These are phyloP conservation scores for Ecdyonurus torrentis DNA, from an alignment of 2,888 invertebrate genomes.

Conservation along the genomic window DNA sequence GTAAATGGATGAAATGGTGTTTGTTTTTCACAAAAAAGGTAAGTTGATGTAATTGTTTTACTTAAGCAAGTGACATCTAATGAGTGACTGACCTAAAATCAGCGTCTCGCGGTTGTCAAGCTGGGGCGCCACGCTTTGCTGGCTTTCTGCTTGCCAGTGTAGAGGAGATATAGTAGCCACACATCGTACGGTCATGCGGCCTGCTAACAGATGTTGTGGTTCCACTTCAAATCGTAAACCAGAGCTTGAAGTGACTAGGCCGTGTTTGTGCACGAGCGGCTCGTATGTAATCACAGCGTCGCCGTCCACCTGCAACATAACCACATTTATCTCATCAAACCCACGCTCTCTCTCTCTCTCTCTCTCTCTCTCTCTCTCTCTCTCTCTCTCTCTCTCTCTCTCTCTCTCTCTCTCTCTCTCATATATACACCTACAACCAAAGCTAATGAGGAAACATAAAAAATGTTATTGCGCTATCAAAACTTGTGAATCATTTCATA, in stretches of 20 bases:
- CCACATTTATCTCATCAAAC: too few relatives aligned
- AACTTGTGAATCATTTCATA: too few relatives aligned
- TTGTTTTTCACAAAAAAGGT: too few relatives aligned
- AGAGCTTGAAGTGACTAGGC: constrained; percentile 5
- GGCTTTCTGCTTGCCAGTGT: constrained; percentile 4
- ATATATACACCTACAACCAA: neutral
- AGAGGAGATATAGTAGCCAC: constrained; percentile 11
- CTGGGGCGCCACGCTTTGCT: constrained; percentile 6
- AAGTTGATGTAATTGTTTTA: too few relatives aligned
- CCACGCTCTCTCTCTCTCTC: neutral
- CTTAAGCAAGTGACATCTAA: too few relatives aligned
- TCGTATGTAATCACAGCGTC: neutral
- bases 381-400: neutral
- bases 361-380: neutral
- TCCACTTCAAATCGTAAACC: constrained; percentile 8
- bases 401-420: neutral
- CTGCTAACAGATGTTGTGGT: constrained; percentile 11
- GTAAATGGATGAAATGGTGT: too few relatives aligned
- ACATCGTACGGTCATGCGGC: constrained; percentile 12
- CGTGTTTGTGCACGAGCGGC: constrained; percentile 4
- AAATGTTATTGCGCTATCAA: too few relatives aligned
- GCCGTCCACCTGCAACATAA: neutral
- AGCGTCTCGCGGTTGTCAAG: constrained; percentile 12
- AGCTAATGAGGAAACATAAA: too few relatives aligned
- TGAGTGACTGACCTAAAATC: constrained; percentile 10